Evolutionary conservation across 2,797 vertebrate species (phyloP).

Genomic region (Microhierax caerulescens): DNA sequence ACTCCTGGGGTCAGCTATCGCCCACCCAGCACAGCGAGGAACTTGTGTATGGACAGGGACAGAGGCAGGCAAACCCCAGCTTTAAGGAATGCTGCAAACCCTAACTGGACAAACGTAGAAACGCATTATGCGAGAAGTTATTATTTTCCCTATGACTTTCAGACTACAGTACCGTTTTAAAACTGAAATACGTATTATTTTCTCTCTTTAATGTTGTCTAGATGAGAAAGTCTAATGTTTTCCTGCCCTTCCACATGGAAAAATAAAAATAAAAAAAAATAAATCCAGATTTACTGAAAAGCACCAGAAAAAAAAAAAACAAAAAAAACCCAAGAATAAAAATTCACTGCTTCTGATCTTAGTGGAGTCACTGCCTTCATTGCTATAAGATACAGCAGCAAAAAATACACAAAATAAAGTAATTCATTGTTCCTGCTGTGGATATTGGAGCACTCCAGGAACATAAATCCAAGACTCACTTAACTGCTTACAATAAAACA

Average conservation of each 20-base stretch:
- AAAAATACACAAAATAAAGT: background rate
- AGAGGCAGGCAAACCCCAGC: background rate
- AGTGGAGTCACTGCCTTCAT: background rate
- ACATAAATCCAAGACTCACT: background rate
- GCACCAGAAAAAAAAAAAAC: background rate
- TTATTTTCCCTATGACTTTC: background rate
- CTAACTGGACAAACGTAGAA: background rate
- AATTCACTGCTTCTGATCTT: background rate
- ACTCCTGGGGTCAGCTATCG: background rate
- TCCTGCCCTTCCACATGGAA: background rate
- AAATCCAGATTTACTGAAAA: background rate
- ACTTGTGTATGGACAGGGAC: rapidly evolving
- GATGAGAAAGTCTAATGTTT: background rate
- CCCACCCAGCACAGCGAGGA: background rate
- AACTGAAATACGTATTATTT: background rate
- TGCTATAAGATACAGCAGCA: background rate
- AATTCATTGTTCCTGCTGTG: background rate
- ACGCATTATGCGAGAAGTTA: background rate
- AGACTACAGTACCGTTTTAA: background rate
- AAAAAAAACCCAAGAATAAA: background rate
- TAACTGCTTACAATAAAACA: background rate
- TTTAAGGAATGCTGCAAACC: background rate
- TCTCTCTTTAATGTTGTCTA: background rate
- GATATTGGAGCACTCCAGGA: background rate
- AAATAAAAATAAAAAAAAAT: background rate